phyloP scores from a whole-genome alignment of 2,888 invertebrate genomes.

The Hirtodrosophila cameraria region DNA sequence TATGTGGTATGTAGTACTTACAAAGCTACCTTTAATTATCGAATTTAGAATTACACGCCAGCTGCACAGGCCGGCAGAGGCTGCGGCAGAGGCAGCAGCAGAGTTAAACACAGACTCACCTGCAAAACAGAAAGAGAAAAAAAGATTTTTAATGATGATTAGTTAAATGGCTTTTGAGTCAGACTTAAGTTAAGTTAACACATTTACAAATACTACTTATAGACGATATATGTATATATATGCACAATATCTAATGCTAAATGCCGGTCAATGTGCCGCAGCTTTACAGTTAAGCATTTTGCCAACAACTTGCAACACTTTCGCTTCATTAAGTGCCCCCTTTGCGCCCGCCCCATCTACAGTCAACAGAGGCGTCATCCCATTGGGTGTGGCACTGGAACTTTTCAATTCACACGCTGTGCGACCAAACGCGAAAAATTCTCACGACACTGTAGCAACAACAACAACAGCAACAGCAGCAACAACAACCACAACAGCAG shows the following conservation, averaged over 20 bases:
- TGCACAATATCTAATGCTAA: constrained; percentile 40
- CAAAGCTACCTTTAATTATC: constrained; percentile 64
- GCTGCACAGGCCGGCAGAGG: constrained; percentile 19
- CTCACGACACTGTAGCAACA: constrained; percentile 81
- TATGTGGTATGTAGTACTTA: constrained; percentile 2
- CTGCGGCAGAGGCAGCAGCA: constrained; percentile 7
- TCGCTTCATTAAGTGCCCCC: constrained; percentile 53
- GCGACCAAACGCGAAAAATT: constrained; percentile 80
- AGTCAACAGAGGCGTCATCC: constrained; percentile 15
- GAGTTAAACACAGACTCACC: constrained; percentile 57
- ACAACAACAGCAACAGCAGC: constrained; percentile 36
- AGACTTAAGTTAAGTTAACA: constrained; percentile 6
- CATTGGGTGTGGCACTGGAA: constrained; percentile 45
- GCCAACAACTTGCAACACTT: constrained; percentile 59
- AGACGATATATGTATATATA: too few relatives aligned
- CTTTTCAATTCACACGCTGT: constrained; percentile 80
- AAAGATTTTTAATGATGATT: constrained; percentile 42
- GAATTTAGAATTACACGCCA: constrained; percentile 50
- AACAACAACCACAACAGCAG: constrained; percentile 38
- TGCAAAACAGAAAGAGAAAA: constrained; percentile 53
- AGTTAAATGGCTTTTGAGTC: constrained; percentile 23
- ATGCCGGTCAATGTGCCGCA: constrained; percentile 46
- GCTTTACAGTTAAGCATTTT: constrained; percentile 38
- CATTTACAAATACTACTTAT: background rate
- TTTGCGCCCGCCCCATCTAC: background rate